Conservation (phyloP, 2,797 vertebrate genomes). For the Naso thynnoides region DNA sequence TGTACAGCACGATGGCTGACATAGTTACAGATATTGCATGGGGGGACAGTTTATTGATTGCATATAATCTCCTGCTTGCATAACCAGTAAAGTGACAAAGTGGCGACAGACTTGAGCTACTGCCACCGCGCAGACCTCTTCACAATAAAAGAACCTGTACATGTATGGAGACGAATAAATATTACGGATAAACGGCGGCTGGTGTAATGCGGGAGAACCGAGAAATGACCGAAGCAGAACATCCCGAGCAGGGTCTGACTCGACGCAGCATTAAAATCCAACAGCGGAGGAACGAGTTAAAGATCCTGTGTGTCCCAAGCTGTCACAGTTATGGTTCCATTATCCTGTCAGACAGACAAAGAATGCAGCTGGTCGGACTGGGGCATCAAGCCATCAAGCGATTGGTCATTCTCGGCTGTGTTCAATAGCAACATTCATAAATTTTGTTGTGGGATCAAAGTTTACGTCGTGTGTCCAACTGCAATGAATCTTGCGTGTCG, state of each 20-base stretch:
- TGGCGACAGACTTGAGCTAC: conserved; percentile 42
- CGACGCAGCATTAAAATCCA: conserved; percentile 48
- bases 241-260: conserved; percentile 40
- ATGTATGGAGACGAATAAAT: conserved; percentile 57
- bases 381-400: conserved; percentile 45
- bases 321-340: conserved; percentile 47
- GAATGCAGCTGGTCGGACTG: conserved; percentile 27
- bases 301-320: conserved; percentile 35
- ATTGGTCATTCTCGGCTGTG: conserved; percentile 49
- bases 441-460: conserved; percentile 37
- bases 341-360: conserved; percentile 27
- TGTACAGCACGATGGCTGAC: conserved; percentile 11
- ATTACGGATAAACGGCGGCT: conserved; percentile 45
- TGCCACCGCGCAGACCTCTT: conserved; percentile 24
- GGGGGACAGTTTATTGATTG: conserved; percentile 40
- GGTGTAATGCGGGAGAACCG: conserved; percentile 34
- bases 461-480: conserved; percentile 26
- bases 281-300: conserved; percentile 53
- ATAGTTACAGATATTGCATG: conserved; percentile 24
- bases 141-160: conserved; percentile 53
- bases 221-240: conserved; percentile 26
- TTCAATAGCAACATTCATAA: conserved; percentile 50
- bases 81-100: conserved; percentile 63
- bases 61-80: conserved; percentile 66
- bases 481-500: conserved; percentile 17